Evolutionary conservation across 2,888 invertebrate genomes (phyloP).

Genomic region (Mythimna impura): DNA sequence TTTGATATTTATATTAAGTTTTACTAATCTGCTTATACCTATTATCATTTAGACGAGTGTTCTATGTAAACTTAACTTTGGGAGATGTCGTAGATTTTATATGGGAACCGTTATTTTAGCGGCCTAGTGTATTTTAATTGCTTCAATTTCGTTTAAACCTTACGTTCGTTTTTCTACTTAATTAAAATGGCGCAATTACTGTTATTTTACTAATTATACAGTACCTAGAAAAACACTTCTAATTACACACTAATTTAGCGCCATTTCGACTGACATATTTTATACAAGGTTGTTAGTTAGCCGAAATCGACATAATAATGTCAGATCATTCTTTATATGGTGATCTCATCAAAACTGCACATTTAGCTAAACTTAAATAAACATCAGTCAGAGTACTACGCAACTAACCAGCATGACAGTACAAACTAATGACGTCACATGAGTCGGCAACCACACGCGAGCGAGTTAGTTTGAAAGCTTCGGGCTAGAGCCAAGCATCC

Average conservation of each 20-base stretch:
- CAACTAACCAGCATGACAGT: not conserved
- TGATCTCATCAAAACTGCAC: not conserved
- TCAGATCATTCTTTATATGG: not conserved
- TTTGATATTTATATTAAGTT: too few relatives aligned
- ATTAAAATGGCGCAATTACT: not conserved
- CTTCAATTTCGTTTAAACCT: not conserved
- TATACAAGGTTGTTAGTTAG: not conserved
- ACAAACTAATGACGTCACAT: constrained; percentile 10
- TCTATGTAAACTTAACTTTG: too few relatives aligned
- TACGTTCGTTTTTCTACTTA: not conserved
- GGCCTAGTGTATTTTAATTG: not conserved
- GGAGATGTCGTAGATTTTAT: too few relatives aligned
- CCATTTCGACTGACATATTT: not conserved
- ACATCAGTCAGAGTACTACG: not conserved
- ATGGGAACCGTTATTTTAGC: too few relatives aligned
- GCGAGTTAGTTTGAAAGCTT: constrained; percentile 43
- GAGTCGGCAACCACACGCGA: constrained; percentile 35
- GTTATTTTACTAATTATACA: not conserved
- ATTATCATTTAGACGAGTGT: too few relatives aligned
- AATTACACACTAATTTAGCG: not conserved
- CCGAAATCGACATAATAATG: not conserved
- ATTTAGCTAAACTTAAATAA: not conserved
- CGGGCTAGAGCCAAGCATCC: constrained; percentile 10
- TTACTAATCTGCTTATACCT: too few relatives aligned
- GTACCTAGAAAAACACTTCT: not conserved